These are phyloP conservation scores for Danio choprae DNA, from an alignment of 2,797 vertebrate genomes.

Conservation along the genomic window DNA sequence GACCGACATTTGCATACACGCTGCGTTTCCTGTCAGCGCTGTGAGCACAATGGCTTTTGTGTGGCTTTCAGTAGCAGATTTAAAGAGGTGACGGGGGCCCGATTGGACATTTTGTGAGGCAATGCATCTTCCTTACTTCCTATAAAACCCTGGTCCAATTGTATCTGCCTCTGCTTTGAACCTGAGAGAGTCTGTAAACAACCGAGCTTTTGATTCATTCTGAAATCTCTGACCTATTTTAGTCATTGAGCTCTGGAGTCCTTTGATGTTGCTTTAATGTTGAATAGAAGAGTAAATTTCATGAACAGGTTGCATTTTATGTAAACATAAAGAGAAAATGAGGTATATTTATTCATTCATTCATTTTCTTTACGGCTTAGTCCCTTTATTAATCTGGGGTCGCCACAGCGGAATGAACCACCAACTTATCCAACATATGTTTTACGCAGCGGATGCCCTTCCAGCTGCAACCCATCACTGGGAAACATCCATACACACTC, in stretches of 20 bases:
- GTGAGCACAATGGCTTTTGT: slow-evolving; percentile 48
- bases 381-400: too few species aligned
- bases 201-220: not conserved
- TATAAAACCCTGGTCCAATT: slow-evolving; percentile 9
- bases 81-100: slow-evolving; percentile 19
- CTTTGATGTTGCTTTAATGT: slow-evolving; percentile 12
- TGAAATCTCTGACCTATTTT: slow-evolving; percentile 5
- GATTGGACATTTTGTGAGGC: not conserved
- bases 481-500: too few species aligned
- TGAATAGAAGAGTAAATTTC: not conserved
- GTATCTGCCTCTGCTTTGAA: slow-evolving; percentile 20
- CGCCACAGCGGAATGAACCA: too few species aligned
- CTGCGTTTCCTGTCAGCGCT: slow-evolving; percentile 12
- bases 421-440: too few species aligned
- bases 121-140: not conserved
- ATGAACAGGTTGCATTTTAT: not conserved
- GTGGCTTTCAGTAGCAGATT: slow-evolving; percentile 30
- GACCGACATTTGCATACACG: slow-evolving; percentile 41
- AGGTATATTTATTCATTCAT: not conserved
- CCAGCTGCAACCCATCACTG: too few species aligned
- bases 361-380: too few species aligned
- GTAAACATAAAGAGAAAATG: not conserved
- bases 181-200: slow-evolving; percentile 6
- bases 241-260: slow-evolving; percentile 4
- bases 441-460: too few species aligned